These are phyloP conservation scores for Leuctra nigra DNA, from an alignment of 2,888 invertebrate species.

Conservation along the genomic window DNA sequence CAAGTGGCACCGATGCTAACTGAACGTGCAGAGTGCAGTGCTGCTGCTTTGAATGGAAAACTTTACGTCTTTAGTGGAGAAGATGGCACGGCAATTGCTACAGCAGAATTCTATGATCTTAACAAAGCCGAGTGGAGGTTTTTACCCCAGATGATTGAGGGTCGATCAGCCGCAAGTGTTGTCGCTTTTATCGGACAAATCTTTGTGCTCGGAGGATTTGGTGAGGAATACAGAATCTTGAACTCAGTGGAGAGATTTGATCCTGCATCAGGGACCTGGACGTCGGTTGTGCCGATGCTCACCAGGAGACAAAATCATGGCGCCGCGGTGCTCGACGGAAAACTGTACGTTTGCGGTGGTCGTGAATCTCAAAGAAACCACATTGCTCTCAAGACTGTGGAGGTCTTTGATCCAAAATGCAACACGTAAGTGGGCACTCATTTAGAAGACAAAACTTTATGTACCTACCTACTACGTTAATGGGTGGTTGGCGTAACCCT, in stretches of 20 bases:
- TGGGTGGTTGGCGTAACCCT: too few species aligned
- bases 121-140: slow-evolving; percentile 65
- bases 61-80: slow-evolving; percentile 82
- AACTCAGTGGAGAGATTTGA: slow-evolving; percentile 67
- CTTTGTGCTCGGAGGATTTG: slow-evolving; percentile 79
- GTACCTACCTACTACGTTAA: too few species aligned
- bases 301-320: slow-evolving; percentile 76
- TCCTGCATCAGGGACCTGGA: slow-evolving; percentile 65
- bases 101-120: slow-evolving; percentile 76
- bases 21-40: slow-evolving; percentile 74
- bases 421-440: slow-evolving; percentile 55
- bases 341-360: slow-evolving; percentile 77
- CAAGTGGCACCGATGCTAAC: slow-evolving; percentile 73
- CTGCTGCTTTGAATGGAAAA: slow-evolving; percentile 68
- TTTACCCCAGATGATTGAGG: slow-evolving; percentile 62
- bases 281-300: slow-evolving; percentile 68
- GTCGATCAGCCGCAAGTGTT: slow-evolving; percentile 64
- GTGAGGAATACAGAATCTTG: slow-evolving; percentile 81
- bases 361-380: slow-evolving; percentile 80
- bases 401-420: slow-evolving; percentile 67
- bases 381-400: slow-evolving; percentile 74
- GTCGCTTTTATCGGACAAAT: slow-evolving; percentile 64
- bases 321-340: slow-evolving; percentile 72
- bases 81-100: slow-evolving; percentile 76
- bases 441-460: too few species aligned